Percentiles rank a stretch among this genome's conserved stretches.
phyloP scores from a whole-genome alignment of 2,888 invertebrate genomes.

The Trissonchulus latispiculum region DNA sequence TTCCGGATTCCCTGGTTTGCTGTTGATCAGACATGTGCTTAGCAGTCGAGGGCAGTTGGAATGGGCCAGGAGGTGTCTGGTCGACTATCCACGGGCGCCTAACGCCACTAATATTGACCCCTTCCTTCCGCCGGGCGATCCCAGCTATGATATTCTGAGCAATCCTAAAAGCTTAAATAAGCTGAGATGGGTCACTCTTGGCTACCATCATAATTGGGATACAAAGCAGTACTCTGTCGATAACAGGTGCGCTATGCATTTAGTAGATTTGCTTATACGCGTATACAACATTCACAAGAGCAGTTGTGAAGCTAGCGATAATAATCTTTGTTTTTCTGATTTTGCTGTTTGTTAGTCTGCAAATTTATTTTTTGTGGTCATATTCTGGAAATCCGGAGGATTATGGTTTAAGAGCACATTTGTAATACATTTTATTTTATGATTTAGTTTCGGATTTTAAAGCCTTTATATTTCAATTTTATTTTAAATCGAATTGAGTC shows the following conservation, averaged over 20 bases:
- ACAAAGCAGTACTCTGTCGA: slow-evolving; percentile 60
- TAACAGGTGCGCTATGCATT: slow-evolving; percentile 27
- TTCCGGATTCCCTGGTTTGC: slow-evolving; percentile 31
- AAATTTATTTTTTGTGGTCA: too few species aligned
- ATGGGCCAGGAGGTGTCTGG: slow-evolving; percentile 45
- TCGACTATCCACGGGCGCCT: slow-evolving; percentile 43
- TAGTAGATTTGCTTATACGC: too few species aligned
- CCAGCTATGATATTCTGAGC: background rate
- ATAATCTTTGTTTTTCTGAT: too few species aligned
- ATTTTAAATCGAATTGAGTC: too few species aligned
- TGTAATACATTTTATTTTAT: too few species aligned
- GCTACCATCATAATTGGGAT: slow-evolving; percentile 97
- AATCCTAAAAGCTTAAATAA: slow-evolving; percentile 44
- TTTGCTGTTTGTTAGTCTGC: too few species aligned
- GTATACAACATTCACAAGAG: too few species aligned
- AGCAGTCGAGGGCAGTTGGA: slow-evolving; percentile 37
- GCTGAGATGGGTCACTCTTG: slow-evolving; percentile 85
- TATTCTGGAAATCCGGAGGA: too few species aligned
- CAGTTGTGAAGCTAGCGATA: too few species aligned
- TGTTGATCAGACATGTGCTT: slow-evolving; percentile 43
- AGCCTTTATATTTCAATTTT: too few species aligned
- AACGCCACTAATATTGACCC: slow-evolving; percentile 46
- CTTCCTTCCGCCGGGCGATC: slow-evolving; percentile 3
- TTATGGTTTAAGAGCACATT: too few species aligned
- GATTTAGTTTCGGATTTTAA: too few species aligned